Conservation (phyloP, 64 coral and sea anemone genomes). For the Orbicella faveolata region DNA sequence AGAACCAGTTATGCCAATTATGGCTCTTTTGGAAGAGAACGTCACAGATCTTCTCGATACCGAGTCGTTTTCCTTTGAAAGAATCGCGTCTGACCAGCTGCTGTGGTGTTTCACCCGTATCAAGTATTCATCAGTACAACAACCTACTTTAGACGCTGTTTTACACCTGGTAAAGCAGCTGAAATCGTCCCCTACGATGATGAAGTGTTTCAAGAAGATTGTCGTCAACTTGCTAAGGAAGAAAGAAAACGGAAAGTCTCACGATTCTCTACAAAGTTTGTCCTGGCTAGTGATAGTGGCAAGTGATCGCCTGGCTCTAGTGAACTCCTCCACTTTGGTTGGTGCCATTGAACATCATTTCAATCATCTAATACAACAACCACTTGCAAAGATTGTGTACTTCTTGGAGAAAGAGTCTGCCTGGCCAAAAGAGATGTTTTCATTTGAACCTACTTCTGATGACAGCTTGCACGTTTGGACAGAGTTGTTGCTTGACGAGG, state of each 20-base stretch:
- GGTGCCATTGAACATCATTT: constrained; percentile 69
- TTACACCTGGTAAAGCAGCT: constrained; percentile 40
- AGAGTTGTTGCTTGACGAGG: constrained; percentile 47
- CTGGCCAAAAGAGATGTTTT: constrained; percentile 34
- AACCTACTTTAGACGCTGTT: constrained; percentile 23
- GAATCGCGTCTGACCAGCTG: constrained; percentile 17
- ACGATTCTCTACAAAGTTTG: not conserved
- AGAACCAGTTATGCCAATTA: constrained; percentile 33
- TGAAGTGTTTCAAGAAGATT: constrained; percentile 61
- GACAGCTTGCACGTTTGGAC: constrained; percentile 37
- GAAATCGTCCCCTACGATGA: constrained; percentile 30
- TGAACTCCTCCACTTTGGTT: constrained; percentile 76
- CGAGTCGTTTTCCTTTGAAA: constrained; percentile 18
- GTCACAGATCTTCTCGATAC: constrained; percentile 8
- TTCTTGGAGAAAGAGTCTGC: constrained; percentile 84
- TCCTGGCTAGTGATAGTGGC: constrained; percentile 40
- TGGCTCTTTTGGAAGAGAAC: constrained; percentile 14
- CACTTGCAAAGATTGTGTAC: constrained; percentile 79
- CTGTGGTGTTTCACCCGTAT: constrained; percentile 79
- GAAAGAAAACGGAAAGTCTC: not conserved
- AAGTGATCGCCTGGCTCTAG: constrained; percentile 66
- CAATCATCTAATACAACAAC: constrained; percentile 64
- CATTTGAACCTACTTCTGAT: not conserved
- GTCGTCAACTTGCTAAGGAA: constrained; percentile 49
- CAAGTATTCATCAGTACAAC: constrained; percentile 42